phyloP scores from a whole-genome alignment of 2,113 vertebrate genomes.

The Dasyurus viverrinus region DNA sequence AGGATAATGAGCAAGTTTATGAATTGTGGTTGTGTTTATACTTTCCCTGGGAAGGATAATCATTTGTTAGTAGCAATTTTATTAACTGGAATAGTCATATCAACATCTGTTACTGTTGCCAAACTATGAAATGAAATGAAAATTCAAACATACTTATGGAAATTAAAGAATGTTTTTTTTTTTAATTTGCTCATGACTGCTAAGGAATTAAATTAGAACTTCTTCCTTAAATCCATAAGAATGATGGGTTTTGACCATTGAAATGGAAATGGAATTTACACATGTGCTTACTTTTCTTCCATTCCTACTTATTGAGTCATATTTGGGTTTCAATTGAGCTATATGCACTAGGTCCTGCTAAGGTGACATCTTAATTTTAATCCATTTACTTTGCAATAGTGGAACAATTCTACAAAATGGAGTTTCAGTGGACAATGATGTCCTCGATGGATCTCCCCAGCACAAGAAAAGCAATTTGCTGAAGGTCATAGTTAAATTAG shows the following conservation, averaged over 20 bases:
- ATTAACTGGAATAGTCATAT: neutral
- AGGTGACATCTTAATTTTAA: neutral
- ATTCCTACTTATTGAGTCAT: neutral
- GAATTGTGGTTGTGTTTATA: neutral
- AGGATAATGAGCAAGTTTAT: neutral
- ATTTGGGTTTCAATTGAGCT: neutral
- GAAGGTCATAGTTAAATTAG: neutral
- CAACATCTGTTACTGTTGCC: neutral
- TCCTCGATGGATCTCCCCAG: neutral
- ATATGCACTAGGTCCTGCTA: neutral
- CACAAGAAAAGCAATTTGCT: neutral
- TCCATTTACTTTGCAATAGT: neutral
- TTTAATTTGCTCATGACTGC: neutral
- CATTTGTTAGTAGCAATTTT: neutral
- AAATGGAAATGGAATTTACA: neutral
- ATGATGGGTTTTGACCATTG: neutral
- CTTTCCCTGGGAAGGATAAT: neutral
- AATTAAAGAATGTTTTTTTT: neutral
- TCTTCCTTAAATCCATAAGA: neutral
- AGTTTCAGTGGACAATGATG: neutral
- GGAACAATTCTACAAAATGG: neutral
- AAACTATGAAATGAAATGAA: neutral
- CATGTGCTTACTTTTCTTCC: neutral
- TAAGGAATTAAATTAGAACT: neutral
- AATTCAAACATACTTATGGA: neutral